Evolutionary conservation across 2,113 vertebrate species (phyloP), one percentile per base, ranked within the genome.

Genomic region (Vombatus ursinus): DNA sequence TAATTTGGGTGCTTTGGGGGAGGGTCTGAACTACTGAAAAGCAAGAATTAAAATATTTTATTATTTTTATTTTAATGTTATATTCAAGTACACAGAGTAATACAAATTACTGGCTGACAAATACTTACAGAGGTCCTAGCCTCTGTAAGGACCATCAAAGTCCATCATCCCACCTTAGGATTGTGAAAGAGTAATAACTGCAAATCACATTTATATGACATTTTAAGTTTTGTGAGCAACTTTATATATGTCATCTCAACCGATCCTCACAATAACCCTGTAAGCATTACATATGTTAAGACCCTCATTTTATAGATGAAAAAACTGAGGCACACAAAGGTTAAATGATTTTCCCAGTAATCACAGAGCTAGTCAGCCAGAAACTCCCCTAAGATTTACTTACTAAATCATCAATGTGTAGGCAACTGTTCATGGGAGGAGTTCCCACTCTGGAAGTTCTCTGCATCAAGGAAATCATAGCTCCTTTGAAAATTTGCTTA

Each of bases 1-100:
- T 53, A 26, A 93, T 96, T 26, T 52, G 51, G 3, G 68, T 84
- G 19, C 14, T 77, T 77, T 84, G 68, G n/a, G 37, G 37, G 37
- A 19, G 68, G 89, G 94, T 61, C 91, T 90, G 95, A 96, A 89
- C 3, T 49, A 6, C 37, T 84, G 0, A n/a, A 95, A 93, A 96
- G 91, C 90, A 49, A 93, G 93, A 4, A 94, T 8, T 44, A 89
- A 0, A 50, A 8, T 92, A 50, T 6, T 12, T 68, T 68, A 68
- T 37, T 37, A 37, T 37, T 37, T 61, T 68, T 37, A 0, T 90
- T 92, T 91, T 31, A 92, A 61, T 50, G 91, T 95, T 95, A 50
- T 84, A 90, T 49, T 84, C 1, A 94, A 84, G 93, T 90, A 95
- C 19, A 68, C 48, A 92, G 91, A 95, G 0, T 84, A 23, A 84